phyloP scores from a whole-genome alignment of 92 coral and sea anemone genomes.

The Isaurus tuberculatus region DNA sequence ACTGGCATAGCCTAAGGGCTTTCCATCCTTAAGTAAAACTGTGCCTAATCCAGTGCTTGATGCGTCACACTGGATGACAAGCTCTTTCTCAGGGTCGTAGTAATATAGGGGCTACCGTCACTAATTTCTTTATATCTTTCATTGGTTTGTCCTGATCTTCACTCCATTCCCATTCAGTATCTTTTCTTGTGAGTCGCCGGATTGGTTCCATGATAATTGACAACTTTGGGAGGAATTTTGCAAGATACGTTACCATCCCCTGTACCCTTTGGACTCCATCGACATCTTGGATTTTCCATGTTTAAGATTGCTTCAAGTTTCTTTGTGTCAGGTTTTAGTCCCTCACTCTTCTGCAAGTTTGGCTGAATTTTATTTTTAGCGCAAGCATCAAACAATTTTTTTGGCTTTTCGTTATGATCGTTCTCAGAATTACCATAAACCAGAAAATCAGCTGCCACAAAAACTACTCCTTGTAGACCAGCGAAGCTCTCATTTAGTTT shows the following conservation, averaged over 20 bases:
- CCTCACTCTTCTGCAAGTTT: constrained; percentile 38
- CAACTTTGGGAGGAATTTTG: constrained; percentile 34
- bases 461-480: constrained; percentile 35
- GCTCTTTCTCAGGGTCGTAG: constrained; percentile 20
- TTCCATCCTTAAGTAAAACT: constrained; percentile 39
- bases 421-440: constrained; percentile 42
- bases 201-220: constrained; percentile 18
- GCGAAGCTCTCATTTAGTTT: constrained; percentile 47
- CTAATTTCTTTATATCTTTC: not conserved
- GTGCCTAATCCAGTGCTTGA: constrained; percentile 34
- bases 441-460: constrained; percentile 54
- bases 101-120: not conserved
- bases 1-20: constrained; percentile 32
- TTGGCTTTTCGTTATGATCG: not conserved
- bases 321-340: constrained; percentile 41
- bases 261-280: constrained; percentile 44
- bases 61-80: constrained; percentile 28
- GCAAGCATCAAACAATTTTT: constrained; percentile 34
- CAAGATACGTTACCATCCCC: constrained; percentile 21
- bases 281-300: constrained; percentile 33
- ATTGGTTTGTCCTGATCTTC: constrained; percentile 17
- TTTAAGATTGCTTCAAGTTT: constrained; percentile 40
- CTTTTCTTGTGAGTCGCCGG: constrained; percentile 15
- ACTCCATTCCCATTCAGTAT: constrained; percentile 13
- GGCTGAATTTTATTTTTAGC: constrained; percentile 18